A percentile compares a stretch with the other conserved stretches of the same genome.
Conservation (phyloP, 2,797 vertebrate species). For the Pampus argenteus region DNA sequence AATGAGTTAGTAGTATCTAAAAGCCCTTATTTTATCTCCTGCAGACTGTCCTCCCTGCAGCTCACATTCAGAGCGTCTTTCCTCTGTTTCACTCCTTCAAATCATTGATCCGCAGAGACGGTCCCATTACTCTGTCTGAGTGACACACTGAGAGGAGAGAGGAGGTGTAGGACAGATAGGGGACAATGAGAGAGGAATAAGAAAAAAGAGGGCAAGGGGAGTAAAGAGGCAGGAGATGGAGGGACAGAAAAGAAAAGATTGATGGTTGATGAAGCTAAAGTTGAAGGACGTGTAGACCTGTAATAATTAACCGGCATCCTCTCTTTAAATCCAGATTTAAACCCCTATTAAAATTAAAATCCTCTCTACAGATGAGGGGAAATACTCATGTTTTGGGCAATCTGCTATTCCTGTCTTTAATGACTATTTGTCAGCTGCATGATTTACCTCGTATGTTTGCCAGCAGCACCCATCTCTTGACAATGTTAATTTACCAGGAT, state of each 20-base stretch:
- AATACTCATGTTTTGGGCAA: neutral
- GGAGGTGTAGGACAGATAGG: constrained; percentile 6
- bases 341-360: constrained; percentile 4
- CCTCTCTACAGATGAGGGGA: neutral
- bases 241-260: too few relatives aligned
- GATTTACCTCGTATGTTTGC: constrained; percentile 12
- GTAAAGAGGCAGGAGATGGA: neutral
- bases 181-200: neutral
- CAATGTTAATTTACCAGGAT: constrained; percentile 15
- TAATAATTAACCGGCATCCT: constrained; percentile 1
- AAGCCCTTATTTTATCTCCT: too few relatives aligned
- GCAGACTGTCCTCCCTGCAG: constrained; percentile 32
- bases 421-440: constrained; percentile 5
- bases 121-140: constrained; percentile 47
- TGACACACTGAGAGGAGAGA: constrained; percentile 12
- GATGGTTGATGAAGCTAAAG: neutral
- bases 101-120: constrained; percentile 49
- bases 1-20: too few relatives aligned
- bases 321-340: constrained; percentile 1
- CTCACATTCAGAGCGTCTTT: constrained; percentile 29
- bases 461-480: neutral
- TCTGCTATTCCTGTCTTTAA: constrained; percentile 1
- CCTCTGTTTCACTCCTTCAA: constrained; percentile 23
- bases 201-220: neutral
- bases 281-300: neutral